These are phyloP conservation scores for Leptocoma aspasia DNA, from an alignment of 2,113 vertebrate species.

Conservation along the genomic window DNA sequence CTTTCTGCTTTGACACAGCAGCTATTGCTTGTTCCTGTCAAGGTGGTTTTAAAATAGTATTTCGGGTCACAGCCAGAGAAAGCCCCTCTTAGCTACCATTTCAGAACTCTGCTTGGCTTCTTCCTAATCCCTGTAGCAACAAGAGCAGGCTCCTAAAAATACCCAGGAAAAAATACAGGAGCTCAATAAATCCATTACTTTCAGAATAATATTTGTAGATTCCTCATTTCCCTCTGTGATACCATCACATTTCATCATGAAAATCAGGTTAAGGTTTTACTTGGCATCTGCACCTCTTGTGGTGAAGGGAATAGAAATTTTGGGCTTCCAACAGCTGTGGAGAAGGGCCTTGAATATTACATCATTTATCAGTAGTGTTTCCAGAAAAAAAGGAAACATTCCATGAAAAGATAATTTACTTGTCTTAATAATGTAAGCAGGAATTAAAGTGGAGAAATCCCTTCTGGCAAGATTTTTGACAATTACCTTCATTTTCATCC, in stretches of 20 bases:
- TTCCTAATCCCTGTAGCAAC: background rate
- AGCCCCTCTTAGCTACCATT: background rate
- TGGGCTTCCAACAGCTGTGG: background rate
- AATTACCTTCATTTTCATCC: conserved; percentile 29
- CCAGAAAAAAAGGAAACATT: conserved; percentile 60
- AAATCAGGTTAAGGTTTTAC: conserved; percentile 46
- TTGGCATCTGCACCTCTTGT: conserved; percentile 22
- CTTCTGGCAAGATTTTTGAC: conserved; percentile 58
- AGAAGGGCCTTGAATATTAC: conserved; percentile 28
- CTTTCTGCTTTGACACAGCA: background rate
- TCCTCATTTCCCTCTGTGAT: conserved; percentile 10
- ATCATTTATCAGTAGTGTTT: conserved; percentile 37
- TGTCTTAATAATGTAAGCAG: conserved; percentile 60
- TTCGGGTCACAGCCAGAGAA: background rate
- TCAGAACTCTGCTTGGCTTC: background rate
- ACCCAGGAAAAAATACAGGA: background rate
- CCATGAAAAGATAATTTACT: conserved; percentile 68
- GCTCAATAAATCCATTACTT: background rate
- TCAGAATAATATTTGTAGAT: conserved; percentile 28
- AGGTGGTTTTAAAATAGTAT: conserved; percentile 14
- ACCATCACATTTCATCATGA: conserved; percentile 37
- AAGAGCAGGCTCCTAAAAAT: background rate
- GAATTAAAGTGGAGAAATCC: conserved; percentile 60
- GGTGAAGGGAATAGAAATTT: conserved; percentile 26
- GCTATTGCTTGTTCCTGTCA: conserved; percentile 5